A percentile compares a stretch with the other conserved stretches of the same genome.
Evolutionary conservation across 2,888 invertebrate genomes (phyloP).

Genomic region (Andrena dorsata): DNA sequence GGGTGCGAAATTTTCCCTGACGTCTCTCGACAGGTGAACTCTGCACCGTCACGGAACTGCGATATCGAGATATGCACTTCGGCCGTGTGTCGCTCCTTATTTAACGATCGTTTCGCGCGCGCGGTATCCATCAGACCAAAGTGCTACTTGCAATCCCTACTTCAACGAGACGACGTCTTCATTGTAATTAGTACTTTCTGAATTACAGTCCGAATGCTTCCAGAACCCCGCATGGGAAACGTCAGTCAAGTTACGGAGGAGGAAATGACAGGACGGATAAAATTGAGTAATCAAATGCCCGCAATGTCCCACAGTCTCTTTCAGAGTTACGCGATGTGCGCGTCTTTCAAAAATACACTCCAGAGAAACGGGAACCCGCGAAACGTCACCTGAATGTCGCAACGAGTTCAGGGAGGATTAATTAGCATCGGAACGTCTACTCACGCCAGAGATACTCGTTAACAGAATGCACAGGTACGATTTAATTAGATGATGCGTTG

Average conservation of each 20-base stretch:
- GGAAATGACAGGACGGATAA: neutral
- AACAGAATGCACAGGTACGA: constrained; percentile 35
- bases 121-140: neutral
- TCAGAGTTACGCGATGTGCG: neutral
- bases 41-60: neutral
- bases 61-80: constrained; percentile 22
- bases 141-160: neutral
- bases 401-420: constrained; percentile 13
- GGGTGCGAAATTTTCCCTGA: constrained; percentile 2
- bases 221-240: neutral
- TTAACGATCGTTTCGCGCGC: constrained; percentile 2
- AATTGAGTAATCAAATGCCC: constrained; percentile 3
- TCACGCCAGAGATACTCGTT: constrained; percentile 35
- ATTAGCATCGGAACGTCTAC: constrained; percentile 26
- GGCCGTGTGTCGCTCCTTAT: constrained; percentile 21
- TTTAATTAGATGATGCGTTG: constrained; percentile 45
- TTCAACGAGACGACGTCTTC: neutral
- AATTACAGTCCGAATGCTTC: too few relatives aligned
- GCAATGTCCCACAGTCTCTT: neutral
- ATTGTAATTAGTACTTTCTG: neutral
- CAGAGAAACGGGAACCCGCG: neutral
- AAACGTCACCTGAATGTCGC: neutral
- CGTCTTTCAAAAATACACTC: constrained; percentile 8
- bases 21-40: neutral
- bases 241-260: neutral